Evolutionary conservation across 2,888 invertebrate species (phyloP).

Genomic region (Perdita meconis): DNA sequence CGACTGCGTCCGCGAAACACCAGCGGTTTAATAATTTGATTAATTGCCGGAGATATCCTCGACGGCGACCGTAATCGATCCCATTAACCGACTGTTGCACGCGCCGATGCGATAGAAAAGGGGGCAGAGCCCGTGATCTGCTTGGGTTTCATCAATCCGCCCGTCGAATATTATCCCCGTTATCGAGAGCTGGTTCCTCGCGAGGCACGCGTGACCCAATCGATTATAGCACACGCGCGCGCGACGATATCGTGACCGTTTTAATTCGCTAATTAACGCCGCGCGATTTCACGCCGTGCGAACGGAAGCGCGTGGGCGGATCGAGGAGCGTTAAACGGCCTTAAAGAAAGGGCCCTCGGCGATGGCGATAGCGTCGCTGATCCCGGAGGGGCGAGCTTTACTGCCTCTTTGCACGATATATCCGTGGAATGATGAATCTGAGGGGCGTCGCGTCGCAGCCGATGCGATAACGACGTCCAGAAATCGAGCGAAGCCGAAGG

Average conservation of each 20-base stretch:
- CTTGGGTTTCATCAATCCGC: conserved; percentile 44
- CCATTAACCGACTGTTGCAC: conserved; percentile 46
- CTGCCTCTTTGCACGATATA: conserved; percentile 36
- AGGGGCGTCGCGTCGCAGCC: conserved; percentile 5
- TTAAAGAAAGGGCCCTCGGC: conserved; percentile 6
- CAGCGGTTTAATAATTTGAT: conserved; percentile 66
- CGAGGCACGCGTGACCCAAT: conserved; percentile 11
- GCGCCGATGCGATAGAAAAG: conserved; percentile 19
- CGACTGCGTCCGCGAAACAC: too few relatives aligned
- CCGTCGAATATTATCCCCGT: conserved; percentile 33
- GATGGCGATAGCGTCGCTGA: conserved; percentile 22
- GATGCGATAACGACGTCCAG: conserved; percentile 42
- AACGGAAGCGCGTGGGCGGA: background rate
- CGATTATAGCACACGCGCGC: conserved; percentile 22
- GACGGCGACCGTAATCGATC: conserved; percentile 51
- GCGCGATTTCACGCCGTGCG: background rate
- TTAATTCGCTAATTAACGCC: conserved; percentile 45
- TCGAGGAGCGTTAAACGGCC: conserved; percentile 24
- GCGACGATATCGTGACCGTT: conserved; percentile 5
- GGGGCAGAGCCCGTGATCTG: conserved; percentile 2
- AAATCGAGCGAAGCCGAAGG: conserved; percentile 14
- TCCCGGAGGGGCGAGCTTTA: conserved; percentile 23
- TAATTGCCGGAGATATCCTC: conserved; percentile 61
- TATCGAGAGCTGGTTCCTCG: conserved; percentile 7
- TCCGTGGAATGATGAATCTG: conserved; percentile 29